Percentiles rank a stretch among this genome's conserved stretches.
Conservation (phyloP, 2,113 vertebrate genomes). For the Telmatochromis sp. region DNA sequence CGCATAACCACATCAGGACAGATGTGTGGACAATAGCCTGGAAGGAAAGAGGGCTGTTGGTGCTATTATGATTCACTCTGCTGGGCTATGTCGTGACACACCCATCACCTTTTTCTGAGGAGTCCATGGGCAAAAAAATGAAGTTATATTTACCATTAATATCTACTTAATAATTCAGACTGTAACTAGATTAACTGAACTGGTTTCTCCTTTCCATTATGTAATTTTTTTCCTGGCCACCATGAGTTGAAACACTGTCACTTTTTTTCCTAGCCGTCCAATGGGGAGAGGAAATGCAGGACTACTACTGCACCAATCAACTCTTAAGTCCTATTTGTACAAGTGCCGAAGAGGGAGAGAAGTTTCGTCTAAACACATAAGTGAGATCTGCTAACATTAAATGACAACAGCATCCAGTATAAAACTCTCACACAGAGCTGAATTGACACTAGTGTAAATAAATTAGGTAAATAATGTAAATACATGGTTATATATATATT, state of each 20-base stretch:
- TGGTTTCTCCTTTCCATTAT: neutral
- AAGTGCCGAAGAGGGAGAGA: neutral
- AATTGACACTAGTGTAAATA: neutral
- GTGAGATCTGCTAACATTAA: neutral
- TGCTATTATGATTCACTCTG: neutral
- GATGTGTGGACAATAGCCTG: neutral
- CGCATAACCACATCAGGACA: neutral
- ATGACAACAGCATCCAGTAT: neutral
- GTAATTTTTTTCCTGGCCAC: neutral
- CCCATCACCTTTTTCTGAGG: neutral
- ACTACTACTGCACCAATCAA: neutral
- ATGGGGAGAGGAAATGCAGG: neutral
- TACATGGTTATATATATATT: neutral
- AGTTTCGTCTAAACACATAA: neutral
- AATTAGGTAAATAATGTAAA: neutral
- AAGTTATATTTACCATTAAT: neutral
- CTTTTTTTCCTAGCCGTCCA: neutral
- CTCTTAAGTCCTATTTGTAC: neutral
- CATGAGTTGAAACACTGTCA: neutral
- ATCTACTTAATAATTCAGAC: neutral
- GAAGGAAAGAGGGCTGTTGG: neutral
- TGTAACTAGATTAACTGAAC: neutral
- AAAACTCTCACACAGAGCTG: neutral
- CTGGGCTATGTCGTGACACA: neutral
- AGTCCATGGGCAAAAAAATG: neutral